Percentiles rank a stretch among this genome's conserved stretches.
phyloP scores from a whole-genome alignment of 2,113 vertebrate species.

The Cottus gobio region DNA sequence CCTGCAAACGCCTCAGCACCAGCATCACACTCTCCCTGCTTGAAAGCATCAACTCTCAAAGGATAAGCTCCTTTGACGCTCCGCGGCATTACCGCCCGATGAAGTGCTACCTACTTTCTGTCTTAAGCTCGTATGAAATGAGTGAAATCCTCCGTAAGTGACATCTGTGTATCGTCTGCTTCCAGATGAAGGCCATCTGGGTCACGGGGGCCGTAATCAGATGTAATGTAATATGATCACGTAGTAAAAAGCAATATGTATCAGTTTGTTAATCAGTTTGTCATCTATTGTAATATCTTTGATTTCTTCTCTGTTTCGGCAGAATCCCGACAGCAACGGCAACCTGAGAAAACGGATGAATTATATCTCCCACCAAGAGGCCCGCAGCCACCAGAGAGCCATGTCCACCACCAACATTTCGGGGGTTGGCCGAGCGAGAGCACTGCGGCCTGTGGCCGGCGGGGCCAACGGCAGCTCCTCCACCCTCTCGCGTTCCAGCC shows the following conservation, averaged over 20 bases:
- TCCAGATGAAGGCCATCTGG: conserved; percentile 55
- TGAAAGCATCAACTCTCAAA: conserved; percentile 74
- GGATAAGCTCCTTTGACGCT: conserved; percentile 77
- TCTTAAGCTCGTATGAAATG: conserved; percentile 75
- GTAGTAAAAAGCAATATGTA: no score
- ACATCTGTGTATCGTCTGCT: conserved; percentile 59
- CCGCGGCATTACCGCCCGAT: conserved; percentile 50
- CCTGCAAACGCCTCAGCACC: conserved; percentile 54
- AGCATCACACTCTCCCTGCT: conserved; percentile 60
- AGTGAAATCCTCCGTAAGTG: conserved; percentile 69
- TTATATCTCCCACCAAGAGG: conserved; percentile 84
- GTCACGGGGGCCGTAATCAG: conserved; percentile 48
- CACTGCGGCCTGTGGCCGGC: conserved; percentile 73
- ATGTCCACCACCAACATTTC: conserved; percentile 84
- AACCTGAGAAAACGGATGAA: conserved; percentile 94
- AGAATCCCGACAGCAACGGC: conserved; percentile 89
- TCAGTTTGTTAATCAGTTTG: no score
- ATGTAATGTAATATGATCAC: no score
- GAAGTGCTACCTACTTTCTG: conserved; percentile 65
- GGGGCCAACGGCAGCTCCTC: conserved; percentile 72
- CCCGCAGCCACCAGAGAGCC: conserved; percentile 81
- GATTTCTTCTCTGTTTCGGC: conserved; percentile 76
- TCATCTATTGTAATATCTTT: no score
- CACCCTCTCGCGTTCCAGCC: conserved; percentile 88
- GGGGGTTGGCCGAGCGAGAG: conserved; percentile 55